Evolutionary conservation across 1,140 invertebrate species (phyloP), one percentile per base, ranked within the genome.

Genomic region (Micrasema longulum): DNA sequence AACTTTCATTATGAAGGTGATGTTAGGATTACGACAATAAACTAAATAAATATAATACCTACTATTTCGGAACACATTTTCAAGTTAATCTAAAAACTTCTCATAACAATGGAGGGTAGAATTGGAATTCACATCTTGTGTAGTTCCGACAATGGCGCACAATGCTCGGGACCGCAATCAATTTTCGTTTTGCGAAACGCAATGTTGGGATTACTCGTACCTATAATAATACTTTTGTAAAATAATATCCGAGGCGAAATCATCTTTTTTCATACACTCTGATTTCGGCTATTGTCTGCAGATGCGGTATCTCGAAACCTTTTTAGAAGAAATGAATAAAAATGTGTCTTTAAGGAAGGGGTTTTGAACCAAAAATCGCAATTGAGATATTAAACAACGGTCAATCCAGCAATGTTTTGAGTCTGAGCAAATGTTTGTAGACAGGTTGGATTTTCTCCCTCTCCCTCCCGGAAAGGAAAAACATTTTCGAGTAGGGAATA

Each of bases 71-170:
- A 31, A 31, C 26, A 31, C 20, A 48, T 48, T 7, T 31, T 31
- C 7, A 43, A 60, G 55, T 60, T 60, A 60, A 60, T 60, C 55
- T 18, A 14, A 60, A 60, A 60, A 60, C 16, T 60, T 60, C 36
- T 16, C 55, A 41, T 22, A 60, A 60, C 55, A 60, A 60, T 60
- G 20, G 55, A 14, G 55, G 55, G 26, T 36, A 9, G 55, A 41
- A 60, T 60, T 60, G 55, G 18, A 60, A 60, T 60, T 60, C 55
- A 20, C 55, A 41, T 60, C 35, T 60, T 35, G 55, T 18, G 55
- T 18, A 60, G 38, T 22, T 60, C 55, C 41, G 16, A 53, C 50
- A 60, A 60, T 60, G 55, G 55, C 5, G 7, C 35, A 38, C 36
- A 55, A 55, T 55, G 12, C 20, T n/a, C 7, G 26, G 16, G 14